A percentile compares a stretch with the other conserved stretches of the same genome.
Conservation (phyloP, 2,113 vertebrate species). For the Malurus cyaneus region DNA sequence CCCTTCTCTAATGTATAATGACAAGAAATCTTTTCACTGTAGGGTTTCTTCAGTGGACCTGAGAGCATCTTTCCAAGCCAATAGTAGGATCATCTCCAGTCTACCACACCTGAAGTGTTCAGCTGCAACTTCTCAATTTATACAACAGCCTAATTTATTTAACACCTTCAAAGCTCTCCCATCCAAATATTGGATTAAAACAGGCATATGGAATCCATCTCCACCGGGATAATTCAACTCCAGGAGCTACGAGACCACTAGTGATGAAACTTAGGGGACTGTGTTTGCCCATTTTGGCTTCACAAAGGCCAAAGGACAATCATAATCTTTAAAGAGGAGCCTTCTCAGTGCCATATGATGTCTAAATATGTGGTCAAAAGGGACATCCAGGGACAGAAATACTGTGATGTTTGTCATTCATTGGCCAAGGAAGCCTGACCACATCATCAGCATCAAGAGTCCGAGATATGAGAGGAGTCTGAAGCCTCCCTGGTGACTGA, state of each 20-base stretch:
- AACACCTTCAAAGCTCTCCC: background rate
- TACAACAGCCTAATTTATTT: background rate
- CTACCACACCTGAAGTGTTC: background rate
- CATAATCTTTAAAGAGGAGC: background rate
- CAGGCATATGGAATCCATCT: background rate
- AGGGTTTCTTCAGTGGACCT: background rate
- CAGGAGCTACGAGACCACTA: background rate
- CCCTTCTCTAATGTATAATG: background rate
- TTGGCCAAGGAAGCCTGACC: background rate
- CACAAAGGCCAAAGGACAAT: background rate
- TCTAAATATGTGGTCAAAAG: accelerated
- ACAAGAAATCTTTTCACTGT: background rate
- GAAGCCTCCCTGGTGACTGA: background rate
- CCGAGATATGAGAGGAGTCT: background rate
- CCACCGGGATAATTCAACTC: background rate
- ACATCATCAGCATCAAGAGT: background rate
- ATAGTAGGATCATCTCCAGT: background rate
- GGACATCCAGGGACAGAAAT: background rate
- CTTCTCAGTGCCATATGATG: background rate
- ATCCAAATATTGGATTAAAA: background rate
- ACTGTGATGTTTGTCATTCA: too few relatives aligned
- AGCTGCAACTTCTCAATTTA: background rate
- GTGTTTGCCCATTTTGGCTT: background rate
- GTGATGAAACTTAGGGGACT: background rate
- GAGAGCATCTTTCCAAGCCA: background rate